These are phyloP conservation scores for Psittacula echo DNA, from an alignment of 2,797 vertebrate species.

Conservation along the genomic window DNA sequence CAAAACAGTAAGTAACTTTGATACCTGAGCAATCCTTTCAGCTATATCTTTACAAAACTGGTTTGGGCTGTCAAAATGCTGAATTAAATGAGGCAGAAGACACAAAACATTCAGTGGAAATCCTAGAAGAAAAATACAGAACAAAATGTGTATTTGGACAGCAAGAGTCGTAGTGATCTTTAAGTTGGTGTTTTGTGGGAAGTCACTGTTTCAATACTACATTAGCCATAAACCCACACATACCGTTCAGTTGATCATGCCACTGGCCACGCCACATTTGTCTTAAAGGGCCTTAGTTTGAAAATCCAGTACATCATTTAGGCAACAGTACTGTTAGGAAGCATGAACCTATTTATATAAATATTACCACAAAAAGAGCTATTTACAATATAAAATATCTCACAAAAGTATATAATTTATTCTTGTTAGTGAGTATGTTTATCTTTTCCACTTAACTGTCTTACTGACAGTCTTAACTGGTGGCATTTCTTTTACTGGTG, in stretches of 20 bases:
- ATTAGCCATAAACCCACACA: not conserved
- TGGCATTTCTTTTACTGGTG: not conserved
- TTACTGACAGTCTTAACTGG: not conserved
- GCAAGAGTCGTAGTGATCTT: not conserved
- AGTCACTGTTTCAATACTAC: not conserved
- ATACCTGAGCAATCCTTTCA: constrained; percentile 97
- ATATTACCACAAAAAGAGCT: not conserved
- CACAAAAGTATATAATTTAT: not conserved
- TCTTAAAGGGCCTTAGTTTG: not conserved
- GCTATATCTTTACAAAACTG: constrained; percentile 98
- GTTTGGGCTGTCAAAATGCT: constrained; percentile 94
- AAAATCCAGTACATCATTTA: not conserved
- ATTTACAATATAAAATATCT: not conserved
- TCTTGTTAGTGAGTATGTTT: not conserved
- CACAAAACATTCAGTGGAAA: constrained; percentile 97
- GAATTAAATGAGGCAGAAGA: constrained; percentile 96
- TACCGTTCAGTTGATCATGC: not conserved
- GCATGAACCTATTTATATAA: not conserved
- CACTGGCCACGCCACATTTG: not conserved
- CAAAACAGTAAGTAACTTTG: not conserved
- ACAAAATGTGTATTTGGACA: not conserved
- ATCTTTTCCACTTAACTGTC: not conserved
- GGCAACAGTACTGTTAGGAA: not conserved
- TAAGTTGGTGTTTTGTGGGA: not conserved
- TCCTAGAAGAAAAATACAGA: constrained; percentile 78